A percentile compares a stretch with the other conserved stretches of the same genome.
phyloP scores from a whole-genome alignment of 1,140 invertebrate species.

The Olivierus martensii region DNA sequence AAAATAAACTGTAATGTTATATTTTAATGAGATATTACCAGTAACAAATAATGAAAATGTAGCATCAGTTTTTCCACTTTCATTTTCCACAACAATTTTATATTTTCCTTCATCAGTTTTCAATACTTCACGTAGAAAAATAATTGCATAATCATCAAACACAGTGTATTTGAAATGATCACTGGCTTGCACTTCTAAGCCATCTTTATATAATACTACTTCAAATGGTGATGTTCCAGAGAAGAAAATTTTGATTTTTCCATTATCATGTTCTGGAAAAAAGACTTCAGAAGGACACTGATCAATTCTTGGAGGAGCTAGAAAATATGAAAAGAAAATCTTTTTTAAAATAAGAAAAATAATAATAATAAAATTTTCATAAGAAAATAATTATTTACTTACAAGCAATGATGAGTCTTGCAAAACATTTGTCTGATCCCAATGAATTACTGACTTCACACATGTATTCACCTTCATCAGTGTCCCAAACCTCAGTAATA shows the following conservation, averaged over 20 bases:
- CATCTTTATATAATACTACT: constrained; percentile 65
- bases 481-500: constrained; percentile 72
- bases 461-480: constrained; percentile 90
- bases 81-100: constrained; percentile 75
- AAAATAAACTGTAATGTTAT: no score
- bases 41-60: constrained; percentile 77
- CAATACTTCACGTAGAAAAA: constrained; percentile 72
- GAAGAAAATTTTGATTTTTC: constrained; percentile 87
- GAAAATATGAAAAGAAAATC: not conserved
- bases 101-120: constrained; percentile 74
- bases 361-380: not conserved
- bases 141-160: constrained; percentile 90
- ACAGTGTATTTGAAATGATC: constrained; percentile 75
- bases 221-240: constrained; percentile 83
- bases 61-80: constrained; percentile 69
- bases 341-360: not conserved
- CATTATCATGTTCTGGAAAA: constrained; percentile 83
- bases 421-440: constrained; percentile 57
- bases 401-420: constrained; percentile 51
- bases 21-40: constrained; percentile 32
- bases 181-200: constrained; percentile 57
- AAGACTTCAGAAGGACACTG: constrained; percentile 77
- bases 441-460: constrained; percentile 88
- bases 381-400: not conserved
- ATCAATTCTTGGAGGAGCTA: constrained; percentile 83